These are phyloP conservation scores for Thamnophis elegans DNA, from an alignment of 2,797 vertebrate genomes.

Conservation along the genomic window DNA sequence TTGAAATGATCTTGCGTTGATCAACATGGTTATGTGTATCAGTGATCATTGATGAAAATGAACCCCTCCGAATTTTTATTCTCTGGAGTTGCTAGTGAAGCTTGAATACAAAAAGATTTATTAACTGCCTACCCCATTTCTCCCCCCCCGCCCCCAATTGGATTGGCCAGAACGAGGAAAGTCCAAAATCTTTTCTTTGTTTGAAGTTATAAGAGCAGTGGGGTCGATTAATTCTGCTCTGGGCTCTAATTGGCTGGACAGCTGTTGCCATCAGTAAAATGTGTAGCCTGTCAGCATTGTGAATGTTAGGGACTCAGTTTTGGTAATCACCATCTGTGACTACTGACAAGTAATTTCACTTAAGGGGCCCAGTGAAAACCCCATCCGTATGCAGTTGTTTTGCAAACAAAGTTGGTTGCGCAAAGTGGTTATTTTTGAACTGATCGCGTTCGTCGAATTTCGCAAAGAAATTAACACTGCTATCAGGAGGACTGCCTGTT, in stretches of 20 bases:
- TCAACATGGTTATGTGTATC: slow-evolving; percentile 69
- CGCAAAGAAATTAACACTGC: neutral
- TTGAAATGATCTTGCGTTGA: slow-evolving; percentile 72
- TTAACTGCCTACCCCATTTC: slow-evolving; percentile 66
- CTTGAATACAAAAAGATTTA: slow-evolving; percentile 53
- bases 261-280: slow-evolving; percentile 59
- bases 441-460: neutral
- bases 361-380: slow-evolving; percentile 39
- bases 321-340: slow-evolving; percentile 53
- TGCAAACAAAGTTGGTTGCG: neutral
- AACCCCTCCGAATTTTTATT: slow-evolving; percentile 68
- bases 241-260: slow-evolving; percentile 55
- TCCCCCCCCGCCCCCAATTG: slow-evolving; percentile 43
- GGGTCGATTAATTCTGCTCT: slow-evolving; percentile 65
- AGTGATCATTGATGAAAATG: slow-evolving; percentile 65
- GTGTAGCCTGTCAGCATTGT: slow-evolving; percentile 51
- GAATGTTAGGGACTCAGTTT: slow-evolving; percentile 52
- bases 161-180: slow-evolving; percentile 67
- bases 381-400: slow-evolving; percentile 1
- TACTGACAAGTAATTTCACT: slow-evolving; percentile 57
- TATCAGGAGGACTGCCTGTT: neutral
- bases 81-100: slow-evolving; percentile 57
- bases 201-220: slow-evolving; percentile 57
- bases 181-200: slow-evolving; percentile 56
- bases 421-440: neutral